Percentiles rank a stretch among this genome's conserved stretches.
phyloP scores from a whole-genome alignment of 2,113 vertebrate genomes.

The Gallinago undulata region DNA sequence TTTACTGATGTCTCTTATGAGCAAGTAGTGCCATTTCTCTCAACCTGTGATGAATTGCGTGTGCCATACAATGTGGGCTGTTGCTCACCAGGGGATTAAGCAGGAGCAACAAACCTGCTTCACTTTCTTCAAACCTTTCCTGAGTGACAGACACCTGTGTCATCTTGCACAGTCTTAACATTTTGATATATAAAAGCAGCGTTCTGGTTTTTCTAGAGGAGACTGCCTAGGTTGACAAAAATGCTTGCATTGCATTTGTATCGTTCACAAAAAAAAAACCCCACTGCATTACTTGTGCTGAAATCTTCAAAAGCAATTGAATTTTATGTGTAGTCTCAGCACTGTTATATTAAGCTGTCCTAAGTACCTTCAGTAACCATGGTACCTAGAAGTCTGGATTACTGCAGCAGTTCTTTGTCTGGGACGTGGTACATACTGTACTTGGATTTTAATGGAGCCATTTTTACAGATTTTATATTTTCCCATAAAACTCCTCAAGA shows the following conservation, averaged over 20 bases:
- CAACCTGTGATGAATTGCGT: constrained; percentile 12
- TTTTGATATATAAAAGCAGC: not conserved
- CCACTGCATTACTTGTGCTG: not conserved
- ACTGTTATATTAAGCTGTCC: constrained; percentile 26
- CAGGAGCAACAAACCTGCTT: constrained; percentile 46
- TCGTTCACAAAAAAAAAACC: not conserved
- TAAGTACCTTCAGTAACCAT: constrained; percentile 54
- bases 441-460: constrained; percentile 20
- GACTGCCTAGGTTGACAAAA: not conserved
- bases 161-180: not conserved
- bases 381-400: constrained; percentile 27
- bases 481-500: constrained; percentile 40
- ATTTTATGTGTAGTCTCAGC: not conserved
- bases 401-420: constrained; percentile 35
- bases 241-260: not conserved
- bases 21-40: constrained; percentile 26
- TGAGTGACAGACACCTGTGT: constrained; percentile 16
- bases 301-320: constrained; percentile 4
- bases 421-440: constrained; percentile 40
- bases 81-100: constrained; percentile 51
- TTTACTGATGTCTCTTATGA: constrained; percentile 54
- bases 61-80: constrained; percentile 24
- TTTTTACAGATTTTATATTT: constrained; percentile 37
- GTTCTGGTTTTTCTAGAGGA: not conserved
- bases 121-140: constrained; percentile 23